Base-by-base conservation (phyloP, 2,113 vertebrate genomes). In the Oncorhynchus tshawytscha region DNA sequence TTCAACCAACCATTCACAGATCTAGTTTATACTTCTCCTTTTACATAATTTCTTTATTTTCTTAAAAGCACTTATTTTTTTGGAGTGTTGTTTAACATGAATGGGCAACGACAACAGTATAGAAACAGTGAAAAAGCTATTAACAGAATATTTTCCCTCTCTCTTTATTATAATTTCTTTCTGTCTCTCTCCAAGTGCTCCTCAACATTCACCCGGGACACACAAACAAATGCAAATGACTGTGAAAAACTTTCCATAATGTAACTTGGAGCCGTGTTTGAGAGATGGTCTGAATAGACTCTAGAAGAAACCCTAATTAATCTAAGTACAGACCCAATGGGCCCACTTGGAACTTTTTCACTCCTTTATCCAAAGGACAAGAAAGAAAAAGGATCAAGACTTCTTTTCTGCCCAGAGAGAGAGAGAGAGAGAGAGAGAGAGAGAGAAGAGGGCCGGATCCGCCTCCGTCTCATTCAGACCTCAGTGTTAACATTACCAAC, bases 141-240 rank as follows among this genome's bases (percentile, higher is more conserved):
- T 92, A 89, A 92, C 93, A 91, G 89, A 90, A 92, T 93, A 93
- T 93, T 93, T 92, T 89, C 78, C 74, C 76, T 82, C 88, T 84
- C 84, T 86, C 91, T 93, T 94, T 91, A 90, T 85, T 69, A 75
- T 83, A 11, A 73, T 82, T 83, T 78, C 75, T 73, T 80, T 86
- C 82, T 71, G 57, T 87, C 75, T 83, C 82, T 54, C 78, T 68
- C 78, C 74, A 77, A 85, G 83, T 85, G 82, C 83, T 82, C 72
- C 86, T 85, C 80, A 73, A 82, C 81, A 71, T 84, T 76, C 80
- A 90, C 92, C 91, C 93, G 89, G 89, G 89, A 80, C 95, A 92
- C 90, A 95, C 95, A 96, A 96, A 97, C 96, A 97, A 94, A 98
- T 98, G 96, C 96, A 96, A 97, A 97, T 96, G 92, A 87, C 89